Evolutionary conservation across 2,113 vertebrate species (phyloP).

Genomic region (Callocephalon fimbriatum): DNA sequence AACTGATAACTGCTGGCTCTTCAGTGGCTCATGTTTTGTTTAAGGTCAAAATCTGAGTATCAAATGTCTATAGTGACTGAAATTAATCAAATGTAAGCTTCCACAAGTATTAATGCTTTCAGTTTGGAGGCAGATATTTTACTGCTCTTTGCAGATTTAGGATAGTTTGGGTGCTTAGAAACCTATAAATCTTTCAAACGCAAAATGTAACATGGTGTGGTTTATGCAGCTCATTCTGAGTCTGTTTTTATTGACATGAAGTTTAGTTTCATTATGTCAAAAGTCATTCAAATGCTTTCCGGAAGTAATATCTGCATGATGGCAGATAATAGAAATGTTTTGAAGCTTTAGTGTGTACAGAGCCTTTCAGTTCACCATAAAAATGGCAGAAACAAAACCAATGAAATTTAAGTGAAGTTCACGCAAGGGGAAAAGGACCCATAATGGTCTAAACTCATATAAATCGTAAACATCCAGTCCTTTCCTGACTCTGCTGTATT

Average conservation of each 20-base stretch:
- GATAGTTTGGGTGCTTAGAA: neutral
- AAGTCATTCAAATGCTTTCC: neutral
- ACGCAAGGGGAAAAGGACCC: neutral
- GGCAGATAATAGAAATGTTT: neutral
- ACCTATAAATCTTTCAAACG: neutral
- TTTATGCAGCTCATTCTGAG: neutral
- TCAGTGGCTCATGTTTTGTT: neutral
- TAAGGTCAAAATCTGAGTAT: constrained; percentile 17
- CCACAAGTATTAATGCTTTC: neutral
- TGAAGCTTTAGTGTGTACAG: neutral
- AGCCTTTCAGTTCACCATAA: neutral
- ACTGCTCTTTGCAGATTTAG: neutral
- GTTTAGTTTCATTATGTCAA: neutral
- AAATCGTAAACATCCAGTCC: neutral
- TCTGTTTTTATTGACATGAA: neutral
- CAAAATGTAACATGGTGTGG: neutral
- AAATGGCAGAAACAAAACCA: neutral
- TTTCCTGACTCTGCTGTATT: neutral
- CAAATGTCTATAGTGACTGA: neutral
- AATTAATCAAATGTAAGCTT: constrained; percentile 4
- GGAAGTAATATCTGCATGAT: neutral
- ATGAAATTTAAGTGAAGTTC: neutral
- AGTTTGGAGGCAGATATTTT: neutral
- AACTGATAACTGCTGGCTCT: neutral
- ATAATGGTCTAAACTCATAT: neutral